A percentile compares a stretch with the other conserved stretches of the same genome.
These are phyloP conservation scores for Upupa epops DNA, from an alignment of 2,113 vertebrate species.

Conservation along the genomic window DNA sequence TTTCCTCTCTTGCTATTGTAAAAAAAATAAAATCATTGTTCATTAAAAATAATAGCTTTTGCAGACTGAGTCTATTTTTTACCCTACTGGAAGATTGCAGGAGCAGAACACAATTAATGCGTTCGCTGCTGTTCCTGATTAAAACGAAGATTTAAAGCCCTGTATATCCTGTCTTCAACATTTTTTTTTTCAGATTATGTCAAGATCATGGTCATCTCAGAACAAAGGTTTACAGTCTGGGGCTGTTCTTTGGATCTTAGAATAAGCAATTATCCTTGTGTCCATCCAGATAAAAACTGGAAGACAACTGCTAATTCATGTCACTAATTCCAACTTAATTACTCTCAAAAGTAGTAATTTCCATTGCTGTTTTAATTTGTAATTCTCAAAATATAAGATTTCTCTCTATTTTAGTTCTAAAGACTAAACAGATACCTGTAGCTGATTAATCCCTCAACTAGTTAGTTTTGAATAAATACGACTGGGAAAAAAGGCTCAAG, in stretches of 20 bases:
- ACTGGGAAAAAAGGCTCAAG: neutral
- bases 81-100: slow-evolving; percentile 43
- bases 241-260: neutral
- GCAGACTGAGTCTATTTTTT: slow-evolving; percentile 15
- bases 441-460: neutral
- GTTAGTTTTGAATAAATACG: neutral
- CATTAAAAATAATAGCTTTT: slow-evolving; percentile 49
- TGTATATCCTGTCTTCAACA: neutral
- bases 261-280: neutral
- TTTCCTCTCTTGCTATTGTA: slow-evolving; percentile 20
- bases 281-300: neutral
- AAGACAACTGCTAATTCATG: neutral
- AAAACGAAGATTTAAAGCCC: slow-evolving; percentile 19
- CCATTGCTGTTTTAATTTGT: neutral
- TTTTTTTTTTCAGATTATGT: slow-evolving; percentile 18
- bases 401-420: neutral
- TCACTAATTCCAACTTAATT: neutral
- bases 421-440: neutral
- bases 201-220: neutral
- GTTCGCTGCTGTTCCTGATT: slow-evolving; percentile 29
- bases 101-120: slow-evolving; percentile 54
- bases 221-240: neutral
- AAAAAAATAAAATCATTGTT: slow-evolving; percentile 31
- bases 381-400: neutral
- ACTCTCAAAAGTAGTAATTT: neutral